phyloP scores from a whole-genome alignment of 30 jellyfish, hydroid and myxozoan species.

The Hydractinia symbiolongicarpus region DNA sequence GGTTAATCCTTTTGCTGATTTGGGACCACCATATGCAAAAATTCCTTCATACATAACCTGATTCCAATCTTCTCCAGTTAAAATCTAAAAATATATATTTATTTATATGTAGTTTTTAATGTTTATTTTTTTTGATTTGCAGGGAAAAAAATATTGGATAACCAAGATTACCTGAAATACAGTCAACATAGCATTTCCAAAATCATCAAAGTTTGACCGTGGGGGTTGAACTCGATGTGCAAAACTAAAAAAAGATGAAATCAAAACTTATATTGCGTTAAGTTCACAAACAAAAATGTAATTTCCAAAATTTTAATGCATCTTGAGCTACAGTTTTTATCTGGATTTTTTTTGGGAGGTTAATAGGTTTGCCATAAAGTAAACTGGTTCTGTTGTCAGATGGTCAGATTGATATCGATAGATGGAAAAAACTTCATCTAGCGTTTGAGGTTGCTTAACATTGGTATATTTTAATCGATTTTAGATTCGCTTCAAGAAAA shows the following conservation, averaged over 20 bases:
- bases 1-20: conserved; percentile 75
- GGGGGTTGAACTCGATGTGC: conserved; percentile 84
- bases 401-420: too few species aligned
- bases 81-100: conserved; percentile 43
- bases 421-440: too few species aligned
- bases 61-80: conserved; percentile 99
- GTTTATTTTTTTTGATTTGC: not conserved
- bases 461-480: too few species aligned
- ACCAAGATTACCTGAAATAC: conserved; percentile 69
- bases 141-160: too few species aligned
- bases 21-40: conserved; percentile 89
- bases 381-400: too few species aligned
- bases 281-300: not conserved
- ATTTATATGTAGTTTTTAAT: not conserved
- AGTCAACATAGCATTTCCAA: conserved; percentile 93
- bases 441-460: too few species aligned
- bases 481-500: too few species aligned
- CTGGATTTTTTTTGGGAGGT: too few species aligned
- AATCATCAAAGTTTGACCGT: conserved; percentile 88
- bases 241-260: conserved; percentile 49
- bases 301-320: not conserved
- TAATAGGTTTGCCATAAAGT: too few species aligned
- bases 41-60: conserved; percentile 90
- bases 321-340: not conserved
- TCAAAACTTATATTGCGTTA: not conserved